These are phyloP conservation scores for Colossoma macropomum DNA, from an alignment of 2,113 vertebrate species.

Conservation along the genomic window DNA sequence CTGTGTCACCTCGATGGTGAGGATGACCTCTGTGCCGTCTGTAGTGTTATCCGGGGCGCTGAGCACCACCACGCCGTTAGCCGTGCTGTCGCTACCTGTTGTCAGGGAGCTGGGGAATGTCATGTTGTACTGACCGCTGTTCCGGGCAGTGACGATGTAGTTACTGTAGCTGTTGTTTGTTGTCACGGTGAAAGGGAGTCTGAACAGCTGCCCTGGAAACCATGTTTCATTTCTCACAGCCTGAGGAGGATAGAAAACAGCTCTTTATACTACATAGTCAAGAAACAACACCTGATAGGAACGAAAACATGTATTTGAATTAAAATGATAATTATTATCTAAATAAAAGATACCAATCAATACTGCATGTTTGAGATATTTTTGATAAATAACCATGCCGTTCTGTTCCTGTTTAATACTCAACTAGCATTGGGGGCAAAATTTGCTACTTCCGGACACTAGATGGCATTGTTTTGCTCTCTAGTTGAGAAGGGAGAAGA, in stretches of 20 bases:
- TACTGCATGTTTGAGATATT: too few relatives aligned
- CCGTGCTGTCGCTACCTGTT: neutral
- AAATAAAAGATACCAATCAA: too few relatives aligned
- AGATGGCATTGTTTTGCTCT: too few relatives aligned
- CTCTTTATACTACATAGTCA: neutral
- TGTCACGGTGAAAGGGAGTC: neutral
- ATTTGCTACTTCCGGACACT: too few relatives aligned
- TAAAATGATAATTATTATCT: too few relatives aligned
- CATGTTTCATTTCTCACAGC: neutral
- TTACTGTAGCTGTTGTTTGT: neutral
- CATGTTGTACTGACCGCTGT: neutral
- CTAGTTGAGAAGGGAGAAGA: too few relatives aligned
- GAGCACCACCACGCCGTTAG: neutral
- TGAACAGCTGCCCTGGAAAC: neutral
- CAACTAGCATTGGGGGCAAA: too few relatives aligned
- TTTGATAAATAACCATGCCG: too few relatives aligned
- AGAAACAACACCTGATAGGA: too few relatives aligned
- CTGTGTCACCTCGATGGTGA: constrained; percentile 1
- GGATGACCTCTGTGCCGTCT: neutral
- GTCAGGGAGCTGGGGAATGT: neutral
- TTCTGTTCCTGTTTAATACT: too few relatives aligned
- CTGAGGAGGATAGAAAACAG: neutral
- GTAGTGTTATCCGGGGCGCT: neutral
- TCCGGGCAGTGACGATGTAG: neutral
- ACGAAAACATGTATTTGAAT: too few relatives aligned